Base-by-base conservation (phyloP, 2,888 invertebrate genomes). In the Tridacna gigas region DNA sequence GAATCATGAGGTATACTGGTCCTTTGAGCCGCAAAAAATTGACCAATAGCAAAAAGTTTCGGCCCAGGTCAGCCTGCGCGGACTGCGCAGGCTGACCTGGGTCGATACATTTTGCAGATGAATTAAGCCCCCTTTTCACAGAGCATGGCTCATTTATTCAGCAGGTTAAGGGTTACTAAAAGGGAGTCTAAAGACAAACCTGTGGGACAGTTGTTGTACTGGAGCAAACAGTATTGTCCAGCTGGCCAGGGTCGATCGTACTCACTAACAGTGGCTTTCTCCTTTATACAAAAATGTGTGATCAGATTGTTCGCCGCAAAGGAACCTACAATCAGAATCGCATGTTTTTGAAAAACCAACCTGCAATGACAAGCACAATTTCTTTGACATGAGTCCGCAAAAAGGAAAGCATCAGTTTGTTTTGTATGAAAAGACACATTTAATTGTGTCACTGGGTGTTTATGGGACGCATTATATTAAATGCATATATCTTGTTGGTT, bases 161-260 rank as follows among this genome's bases (percentile, higher is more conserved):
- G n/a, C 9, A 12, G 63, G n/a, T 12, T n/a, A 56, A 56, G 56
- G 63, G 63, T 25, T 63, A 63, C 1, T 63, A 4, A n/a, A n/a
- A n/a, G n/a, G 1, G 26, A 63, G 25, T 67, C 65, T 61, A 18
- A 37, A 2, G 37, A 37, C 37, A 37, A 37, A 89, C 89, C 88
- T 76, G 78, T 13, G 1, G 88, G 89, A 77, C 89, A 90, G 47
- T 67, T n/a, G 56, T 74, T 13, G 71, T 89, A 83, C 67, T 90
- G 89, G 1, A 84, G 60, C n/a, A 90, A 51, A 56, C 89, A 90
- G 79, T 86, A 90, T 69, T 86, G 77, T 18, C 89, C 89, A 20
- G 67, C 71, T 0, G 88, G 88, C 89, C 89, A 90, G 45, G 79
- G 79, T 56, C 79, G 60, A 76, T 88, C 89, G 26, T 73, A 88